Evolutionary conservation across 1,140 invertebrate species (phyloP).

Genomic region (Samia ricini): DNA sequence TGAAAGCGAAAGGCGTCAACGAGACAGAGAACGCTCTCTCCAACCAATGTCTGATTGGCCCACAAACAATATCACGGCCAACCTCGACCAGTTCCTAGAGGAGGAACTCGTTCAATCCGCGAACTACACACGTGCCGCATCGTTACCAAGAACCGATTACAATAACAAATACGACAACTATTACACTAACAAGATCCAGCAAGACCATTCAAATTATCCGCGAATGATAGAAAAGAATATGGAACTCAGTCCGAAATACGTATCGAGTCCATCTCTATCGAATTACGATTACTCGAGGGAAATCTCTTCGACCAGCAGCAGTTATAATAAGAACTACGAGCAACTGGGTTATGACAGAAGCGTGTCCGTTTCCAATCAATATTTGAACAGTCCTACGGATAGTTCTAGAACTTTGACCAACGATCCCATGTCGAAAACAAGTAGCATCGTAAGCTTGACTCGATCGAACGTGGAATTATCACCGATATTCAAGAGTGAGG

Average conservation of each 20-base stretch:
- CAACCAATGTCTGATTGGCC: constrained; percentile 73
- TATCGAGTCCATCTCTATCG: constrained; percentile 67
- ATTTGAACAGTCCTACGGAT: constrained; percentile 66
- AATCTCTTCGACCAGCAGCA: constrained; percentile 60
- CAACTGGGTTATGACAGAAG: constrained; percentile 53
- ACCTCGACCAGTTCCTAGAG: constrained; percentile 78
- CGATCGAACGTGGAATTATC: constrained; percentile 69
- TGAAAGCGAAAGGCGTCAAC: constrained; percentile 90
- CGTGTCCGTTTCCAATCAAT: constrained; percentile 60
- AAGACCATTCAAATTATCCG: constrained; percentile 39
- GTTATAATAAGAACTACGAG: constrained; percentile 64
- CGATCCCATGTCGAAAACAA: constrained; percentile 66
- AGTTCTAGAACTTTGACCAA: constrained; percentile 67
- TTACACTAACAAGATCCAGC: constrained; percentile 57
- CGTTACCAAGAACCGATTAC: constrained; percentile 60
- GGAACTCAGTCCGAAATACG: constrained; percentile 66
- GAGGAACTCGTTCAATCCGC: constrained; percentile 70
- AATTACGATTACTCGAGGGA: constrained; percentile 67
- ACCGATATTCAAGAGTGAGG: constrained; percentile 90
- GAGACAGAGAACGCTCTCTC: constrained; percentile 82
- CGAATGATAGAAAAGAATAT: constrained; percentile 51
- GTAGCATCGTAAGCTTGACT: constrained; percentile 62
- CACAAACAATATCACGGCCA: constrained; percentile 51
- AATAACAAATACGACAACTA: constrained; percentile 45
- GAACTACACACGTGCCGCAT: constrained; percentile 60